Evolutionary conservation across 2,797 vertebrate genomes (phyloP), one percentile per base, ranked within the genome.

Genomic region (Alcedo quadribrachys): DNA sequence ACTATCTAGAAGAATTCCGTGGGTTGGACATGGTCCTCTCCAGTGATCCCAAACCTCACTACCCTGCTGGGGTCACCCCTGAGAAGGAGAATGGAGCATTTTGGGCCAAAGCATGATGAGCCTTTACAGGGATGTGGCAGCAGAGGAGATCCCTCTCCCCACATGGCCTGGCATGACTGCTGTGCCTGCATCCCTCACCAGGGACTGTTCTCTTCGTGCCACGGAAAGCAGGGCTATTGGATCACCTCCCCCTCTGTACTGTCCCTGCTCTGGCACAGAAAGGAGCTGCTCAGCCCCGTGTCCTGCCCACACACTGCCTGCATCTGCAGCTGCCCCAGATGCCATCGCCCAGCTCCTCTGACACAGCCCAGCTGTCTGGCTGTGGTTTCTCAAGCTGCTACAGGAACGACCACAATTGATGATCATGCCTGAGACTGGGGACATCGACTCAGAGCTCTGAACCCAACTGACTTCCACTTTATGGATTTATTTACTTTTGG

Each of bases 11-110:
- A 85, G 55, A 92, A 92, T 87, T 95, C 73, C 81, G 55, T 85
- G 86, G 87, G 81, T 70, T 70, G 88, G 69, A 92, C 48, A 53
- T 10, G 22, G 55, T 76, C 73, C 62, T 92, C 61, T 83, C 81
- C 12, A 55, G 88, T 43, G 84, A 92, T 92, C 71, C 65, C 73
- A 92, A 90, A 92, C 33, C 40, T 46, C 75, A 79, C 73, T 87
- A 35, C 85, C 94, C 92, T 94, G 96, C 93, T 93, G 90, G 60
- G 90, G 73, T 85, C 76, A 93, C 92, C 60, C 81, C 92, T 90
- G 94, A 85, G 85, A 92, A 84, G 40, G 79, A 91, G 86, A 96
- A 94, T 62, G 85, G 84, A 93, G 63, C 33, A 71, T 82, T 81
- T 71, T 73, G 73, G 88, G 86, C 88, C 90, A 95, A 94, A 92